A percentile compares a stretch with the other conserved stretches of the same genome.
Evolutionary conservation across 2,797 vertebrate species (phyloP).

Genomic region (Sebastes vulpes): DNA sequence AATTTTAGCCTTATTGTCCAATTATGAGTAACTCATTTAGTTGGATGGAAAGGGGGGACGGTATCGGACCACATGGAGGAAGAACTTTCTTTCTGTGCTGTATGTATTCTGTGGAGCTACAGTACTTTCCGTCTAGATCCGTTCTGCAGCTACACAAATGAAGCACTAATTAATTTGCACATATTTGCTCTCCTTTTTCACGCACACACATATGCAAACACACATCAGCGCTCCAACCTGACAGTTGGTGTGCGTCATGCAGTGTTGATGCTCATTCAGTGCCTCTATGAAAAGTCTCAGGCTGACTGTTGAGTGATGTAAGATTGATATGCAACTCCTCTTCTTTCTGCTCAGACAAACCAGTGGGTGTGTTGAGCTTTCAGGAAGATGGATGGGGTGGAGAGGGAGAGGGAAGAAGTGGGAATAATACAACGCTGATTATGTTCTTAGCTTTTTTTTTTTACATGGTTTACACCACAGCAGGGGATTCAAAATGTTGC

Average conservation of each 20-base stretch:
- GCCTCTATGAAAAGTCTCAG: constrained; percentile 75
- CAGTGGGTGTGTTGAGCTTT: constrained; percentile 80
- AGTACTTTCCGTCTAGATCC: not conserved
- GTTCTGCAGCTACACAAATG: not conserved
- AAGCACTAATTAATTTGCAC: constrained; percentile 14
- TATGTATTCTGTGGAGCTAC: not conserved
- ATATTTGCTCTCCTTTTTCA: constrained; percentile 15
- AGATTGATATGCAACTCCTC: constrained; percentile 84
- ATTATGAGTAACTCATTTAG: constrained; percentile 51
- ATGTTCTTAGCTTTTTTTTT: constrained; percentile 13
- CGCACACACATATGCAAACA: not conserved
- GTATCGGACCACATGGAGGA: not conserved
- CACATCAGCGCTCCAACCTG: constrained; percentile 38
- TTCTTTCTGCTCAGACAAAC: constrained; percentile 78
- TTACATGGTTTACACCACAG: not conserved
- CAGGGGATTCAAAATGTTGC: not conserved
- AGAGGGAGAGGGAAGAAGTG: constrained; percentile 27
- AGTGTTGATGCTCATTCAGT: constrained; percentile 72
- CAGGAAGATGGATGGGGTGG: constrained; percentile 56
- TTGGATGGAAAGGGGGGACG: not conserved
- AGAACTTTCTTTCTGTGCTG: not conserved
- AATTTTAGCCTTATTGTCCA: constrained; percentile 45
- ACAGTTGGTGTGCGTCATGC: constrained; percentile 77
- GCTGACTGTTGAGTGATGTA: constrained; percentile 82
- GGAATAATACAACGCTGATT: constrained; percentile 24